A percentile compares a stretch with the other conserved stretches of the same genome.
Conservation (phyloP, 1,140 invertebrate species). For the Drosophila grimshawi region DNA sequence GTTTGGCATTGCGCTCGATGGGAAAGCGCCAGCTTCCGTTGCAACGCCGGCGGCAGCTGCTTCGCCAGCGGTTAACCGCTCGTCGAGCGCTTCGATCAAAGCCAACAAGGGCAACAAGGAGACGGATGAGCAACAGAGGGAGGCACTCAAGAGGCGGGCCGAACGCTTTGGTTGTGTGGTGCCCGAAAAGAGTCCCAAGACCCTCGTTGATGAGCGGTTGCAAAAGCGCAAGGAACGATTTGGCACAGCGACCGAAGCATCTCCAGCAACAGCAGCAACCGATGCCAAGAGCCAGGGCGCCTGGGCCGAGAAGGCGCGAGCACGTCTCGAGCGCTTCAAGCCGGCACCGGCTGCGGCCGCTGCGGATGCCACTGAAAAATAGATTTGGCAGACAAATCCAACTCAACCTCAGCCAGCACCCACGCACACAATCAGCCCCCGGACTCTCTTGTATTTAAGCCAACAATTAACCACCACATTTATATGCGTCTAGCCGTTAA, state of each 20-base stretch:
- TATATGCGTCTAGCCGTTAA: constrained; percentile 31
- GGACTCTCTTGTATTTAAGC: constrained; percentile 36
- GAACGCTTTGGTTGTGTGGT: constrained; percentile 90
- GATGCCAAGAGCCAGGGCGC: constrained; percentile 46
- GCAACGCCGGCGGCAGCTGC: constrained; percentile 5
- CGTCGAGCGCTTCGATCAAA: constrained; percentile 74
- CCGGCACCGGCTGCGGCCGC: constrained; percentile 10
- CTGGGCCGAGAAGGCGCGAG: constrained; percentile 78
- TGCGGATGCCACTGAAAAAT: constrained; percentile 26
- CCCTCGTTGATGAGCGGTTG: constrained; percentile 88
- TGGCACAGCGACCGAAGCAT: constrained; percentile 66
- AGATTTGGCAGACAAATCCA: not conserved
- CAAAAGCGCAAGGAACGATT: constrained; percentile 90
- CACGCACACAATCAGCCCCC: constrained; percentile 30
- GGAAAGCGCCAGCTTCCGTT: constrained; percentile 3
- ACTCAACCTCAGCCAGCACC: not conserved
- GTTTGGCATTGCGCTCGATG: constrained; percentile 86
- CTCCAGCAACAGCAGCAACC: constrained; percentile 7
- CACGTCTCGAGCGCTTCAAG: constrained; percentile 81
- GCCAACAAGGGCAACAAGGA: constrained; percentile 65
- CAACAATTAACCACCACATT: constrained; percentile 28
- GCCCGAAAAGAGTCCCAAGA: constrained; percentile 88
- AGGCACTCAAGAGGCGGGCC: constrained; percentile 90
- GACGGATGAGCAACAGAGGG: constrained; percentile 85
- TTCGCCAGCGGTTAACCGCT: constrained; percentile 85